These are phyloP conservation scores for Lasioglossum calceatum DNA, from an alignment of 2,888 invertebrate species.

Conservation along the genomic window DNA sequence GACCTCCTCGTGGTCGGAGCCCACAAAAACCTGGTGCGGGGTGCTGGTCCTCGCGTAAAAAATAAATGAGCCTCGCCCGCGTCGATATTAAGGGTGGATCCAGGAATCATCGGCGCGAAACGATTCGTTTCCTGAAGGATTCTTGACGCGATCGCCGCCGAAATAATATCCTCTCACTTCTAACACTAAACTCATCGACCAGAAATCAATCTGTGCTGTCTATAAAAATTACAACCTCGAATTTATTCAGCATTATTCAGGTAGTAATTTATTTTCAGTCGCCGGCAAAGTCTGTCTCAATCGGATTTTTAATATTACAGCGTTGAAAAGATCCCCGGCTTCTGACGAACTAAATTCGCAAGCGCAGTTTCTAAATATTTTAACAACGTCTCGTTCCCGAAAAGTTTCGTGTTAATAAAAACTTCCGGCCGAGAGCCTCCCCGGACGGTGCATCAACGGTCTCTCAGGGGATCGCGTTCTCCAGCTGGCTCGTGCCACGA, in stretches of 20 bases:
- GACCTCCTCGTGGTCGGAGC: slow-evolving; percentile 66
- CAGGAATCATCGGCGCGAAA: slow-evolving; percentile 42
- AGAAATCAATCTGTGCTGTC: not conserved
- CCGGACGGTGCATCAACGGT: slow-evolving; percentile 1
- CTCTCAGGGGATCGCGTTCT: not conserved
- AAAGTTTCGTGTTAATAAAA: slow-evolving; percentile 20
- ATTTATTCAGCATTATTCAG: not conserved
- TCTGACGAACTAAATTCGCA: not conserved
- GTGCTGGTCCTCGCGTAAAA: slow-evolving; percentile 51
- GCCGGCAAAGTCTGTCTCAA: not conserved
- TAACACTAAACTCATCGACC: not conserved
- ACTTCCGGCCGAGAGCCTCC: not conserved
- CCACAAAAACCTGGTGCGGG: slow-evolving; percentile 49
- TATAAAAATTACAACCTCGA: too few species aligned
- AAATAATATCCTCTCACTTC: not conserved
- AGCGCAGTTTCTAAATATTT: slow-evolving; percentile 16
- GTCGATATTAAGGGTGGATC: slow-evolving; percentile 44
- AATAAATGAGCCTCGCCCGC: slow-evolving; percentile 58
- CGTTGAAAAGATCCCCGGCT: not conserved
- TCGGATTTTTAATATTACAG: slow-evolving; percentile 7
- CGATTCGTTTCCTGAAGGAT: not conserved
- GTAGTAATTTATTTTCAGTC: not conserved
- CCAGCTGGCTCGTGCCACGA: not conserved
- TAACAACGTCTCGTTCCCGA: slow-evolving; percentile 21
- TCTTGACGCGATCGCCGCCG: not conserved